A percentile compares a stretch with the other conserved stretches of the same genome.
Evolutionary conservation across 2,113 vertebrate species (phyloP).

Genomic region (Eidolon helvum): DNA sequence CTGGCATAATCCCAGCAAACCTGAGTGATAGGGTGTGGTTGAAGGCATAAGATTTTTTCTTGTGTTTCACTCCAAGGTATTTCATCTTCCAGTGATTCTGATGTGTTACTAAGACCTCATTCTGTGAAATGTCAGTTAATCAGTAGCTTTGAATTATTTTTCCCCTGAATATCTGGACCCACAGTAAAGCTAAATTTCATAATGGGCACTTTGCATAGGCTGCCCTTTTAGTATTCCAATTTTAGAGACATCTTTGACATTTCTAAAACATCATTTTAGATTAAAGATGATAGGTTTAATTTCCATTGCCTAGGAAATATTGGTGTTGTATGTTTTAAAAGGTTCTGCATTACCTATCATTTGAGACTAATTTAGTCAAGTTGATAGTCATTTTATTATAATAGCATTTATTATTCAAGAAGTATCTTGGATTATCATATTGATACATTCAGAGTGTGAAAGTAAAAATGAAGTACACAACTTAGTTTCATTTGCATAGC

Average conservation of each 20-base stretch:
- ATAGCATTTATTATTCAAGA: constrained; percentile 4
- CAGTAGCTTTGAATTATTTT: not conserved
- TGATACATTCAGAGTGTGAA: not conserved
- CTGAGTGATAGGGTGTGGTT: not conserved
- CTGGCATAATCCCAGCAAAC: not conserved
- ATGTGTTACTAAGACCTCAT: not conserved
- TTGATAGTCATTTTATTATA: constrained; percentile 38
- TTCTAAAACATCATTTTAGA: constrained; percentile 34
- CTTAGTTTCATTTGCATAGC: not conserved
- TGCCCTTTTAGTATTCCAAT: constrained; percentile 37
- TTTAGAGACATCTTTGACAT: constrained; percentile 34
- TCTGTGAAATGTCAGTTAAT: not conserved
- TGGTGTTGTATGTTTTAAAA: not conserved
- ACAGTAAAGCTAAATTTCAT: constrained; percentile 15
- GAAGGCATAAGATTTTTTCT: not conserved
- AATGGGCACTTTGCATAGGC: not conserved
- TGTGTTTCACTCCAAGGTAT: not conserved
- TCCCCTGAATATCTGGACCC: not conserved
- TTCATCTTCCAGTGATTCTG: not conserved
- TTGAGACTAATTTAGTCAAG: not conserved
- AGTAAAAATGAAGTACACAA: not conserved
- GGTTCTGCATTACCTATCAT: not conserved
- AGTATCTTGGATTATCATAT: not conserved
- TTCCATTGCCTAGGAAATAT: constrained; percentile 12
- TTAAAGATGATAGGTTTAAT: constrained; percentile 16